These are phyloP conservation scores for Meriones psammophilus DNA, from an alignment of 2,797 vertebrate genomes.

Conservation along the genomic window DNA sequence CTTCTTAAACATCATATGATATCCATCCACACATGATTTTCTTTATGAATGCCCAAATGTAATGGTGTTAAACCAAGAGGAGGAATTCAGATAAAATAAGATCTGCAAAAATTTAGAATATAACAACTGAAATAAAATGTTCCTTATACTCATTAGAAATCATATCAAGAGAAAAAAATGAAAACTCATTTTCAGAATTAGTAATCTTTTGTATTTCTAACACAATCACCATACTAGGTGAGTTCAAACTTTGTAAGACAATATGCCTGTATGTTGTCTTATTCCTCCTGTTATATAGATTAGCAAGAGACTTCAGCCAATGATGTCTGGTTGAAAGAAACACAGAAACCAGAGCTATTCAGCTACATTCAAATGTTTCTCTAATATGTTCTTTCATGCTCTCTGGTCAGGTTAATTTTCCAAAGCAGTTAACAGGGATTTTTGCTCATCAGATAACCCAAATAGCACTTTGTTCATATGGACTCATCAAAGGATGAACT, in stretches of 20 bases:
- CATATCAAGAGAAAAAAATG: background rate
- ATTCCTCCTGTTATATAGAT: background rate
- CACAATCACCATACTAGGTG: background rate
- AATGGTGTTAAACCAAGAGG: accelerated
- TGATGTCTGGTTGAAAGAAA: background rate
- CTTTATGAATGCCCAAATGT: background rate
- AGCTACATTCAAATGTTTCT: background rate
- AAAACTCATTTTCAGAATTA: background rate
- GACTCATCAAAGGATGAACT: background rate
- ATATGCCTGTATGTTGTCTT: background rate
- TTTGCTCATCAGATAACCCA: constrained; percentile 54
- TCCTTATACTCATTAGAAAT: background rate
- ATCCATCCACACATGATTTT: background rate
- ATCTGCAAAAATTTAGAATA: background rate
- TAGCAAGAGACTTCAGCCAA: background rate
- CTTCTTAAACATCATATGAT: background rate
- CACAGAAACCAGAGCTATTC: background rate
- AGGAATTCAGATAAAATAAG: background rate
- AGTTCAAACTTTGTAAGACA: background rate
- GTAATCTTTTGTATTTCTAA: background rate
- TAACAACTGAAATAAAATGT: background rate
- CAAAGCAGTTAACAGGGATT: constrained; percentile 47
- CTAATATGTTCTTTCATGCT: constrained; percentile 21
- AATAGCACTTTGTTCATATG: background rate
- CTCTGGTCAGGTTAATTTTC: constrained; percentile 56